Conservation (phyloP, 2,797 vertebrate genomes). For the Poeciliopsis gracilis region DNA sequence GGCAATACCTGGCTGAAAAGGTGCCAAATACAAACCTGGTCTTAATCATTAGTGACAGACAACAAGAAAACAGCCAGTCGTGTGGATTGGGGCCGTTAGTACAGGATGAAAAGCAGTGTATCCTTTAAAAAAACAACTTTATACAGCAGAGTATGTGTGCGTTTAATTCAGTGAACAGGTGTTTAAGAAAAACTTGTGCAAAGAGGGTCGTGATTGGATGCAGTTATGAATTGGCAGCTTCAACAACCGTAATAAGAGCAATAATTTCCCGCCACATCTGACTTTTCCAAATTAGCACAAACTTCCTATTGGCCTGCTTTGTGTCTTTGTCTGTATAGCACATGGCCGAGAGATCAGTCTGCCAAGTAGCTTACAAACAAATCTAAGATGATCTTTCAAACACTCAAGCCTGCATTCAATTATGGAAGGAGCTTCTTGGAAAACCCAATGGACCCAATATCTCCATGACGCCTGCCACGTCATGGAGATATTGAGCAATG, state of each 20-base stretch:
- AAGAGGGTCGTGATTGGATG: background rate
- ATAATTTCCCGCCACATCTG: slow-evolving; percentile 19
- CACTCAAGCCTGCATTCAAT: slow-evolving; percentile 55
- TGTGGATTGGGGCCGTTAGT: slow-evolving; percentile 84
- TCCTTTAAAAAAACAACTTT: slow-evolving; percentile 80
- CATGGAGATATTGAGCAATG: slow-evolving; percentile 37
- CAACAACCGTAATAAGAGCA: slow-evolving; percentile 2
- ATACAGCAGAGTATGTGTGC: slow-evolving; percentile 15
- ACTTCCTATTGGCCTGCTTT: slow-evolving; percentile 1
- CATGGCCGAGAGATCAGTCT: slow-evolving; percentile 50
- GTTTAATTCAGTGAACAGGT: slow-evolving; percentile 38
- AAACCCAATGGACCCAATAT: slow-evolving; percentile 30
- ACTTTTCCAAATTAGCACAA: slow-evolving; percentile 23
- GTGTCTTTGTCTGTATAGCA: slow-evolving; percentile 56
- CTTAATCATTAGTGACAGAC: slow-evolving; percentile 92
- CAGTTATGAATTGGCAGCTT: slow-evolving; percentile 2
- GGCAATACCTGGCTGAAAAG: slow-evolving; percentile 94
- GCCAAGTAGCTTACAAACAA: slow-evolving; percentile 63
- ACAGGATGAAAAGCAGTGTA: slow-evolving; percentile 94
- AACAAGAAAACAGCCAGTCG: slow-evolving; percentile 79
- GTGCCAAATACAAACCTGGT: slow-evolving; percentile 94
- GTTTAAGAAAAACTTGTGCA: slow-evolving; percentile 28
- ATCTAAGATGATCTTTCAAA: slow-evolving; percentile 42
- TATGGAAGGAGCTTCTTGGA: slow-evolving; percentile 35
- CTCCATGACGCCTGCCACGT: slow-evolving; percentile 13